Base-by-base conservation (phyloP, 1,140 invertebrate species). In the Drosophila auraria region DNA sequence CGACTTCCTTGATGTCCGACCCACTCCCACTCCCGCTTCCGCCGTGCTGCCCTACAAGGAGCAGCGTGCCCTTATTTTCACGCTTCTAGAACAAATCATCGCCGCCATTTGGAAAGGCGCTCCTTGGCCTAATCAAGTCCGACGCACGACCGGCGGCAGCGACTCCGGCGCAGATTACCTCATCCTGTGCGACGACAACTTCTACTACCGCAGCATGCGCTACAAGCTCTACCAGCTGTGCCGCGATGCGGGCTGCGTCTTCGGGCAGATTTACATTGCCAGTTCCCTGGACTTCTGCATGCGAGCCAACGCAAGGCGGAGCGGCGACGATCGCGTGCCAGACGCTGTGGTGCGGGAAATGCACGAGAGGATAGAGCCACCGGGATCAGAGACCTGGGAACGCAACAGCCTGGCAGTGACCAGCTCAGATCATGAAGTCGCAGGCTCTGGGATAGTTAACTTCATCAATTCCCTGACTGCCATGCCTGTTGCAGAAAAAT, bases 121-220 rank as follows among this genome's bases (percentile, higher is more conserved):
- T 2, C 9, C 57, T 8, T 53, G 73, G 36, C 60, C 82, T 0
- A 23, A 9, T 1, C 36, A 58, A 20, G 1, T 78, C 6, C 59
- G 20, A 11, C 23, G 27, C 14, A 15, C 23, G 1, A 15, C 40
- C 30, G 20, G 4, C 17, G n/a, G 11, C 2, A 23, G 30, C 44
- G 15, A 23, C 4, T 9, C 33, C 2, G 49, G 5, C 14, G 36
- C 20, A 12, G 54, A 54, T 8, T 72, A 66, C 27, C 23, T 92
- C 1, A 75, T 91, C 12, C 15, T 92, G 9, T 92, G 90, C 59
- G 91, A 92, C 70, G 91, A 92, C 51, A 92, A 91, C 71, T 82
- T 86, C 17, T 92, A 86, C 56, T 92, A 92, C 61, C 73, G 69
- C 57, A 92, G 91, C 36, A 92, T 92, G 91, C 79, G 91, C 36